These are phyloP conservation scores for Ennomos fuscantarius DNA, from an alignment of 2,888 invertebrate species.

Conservation along the genomic window DNA sequence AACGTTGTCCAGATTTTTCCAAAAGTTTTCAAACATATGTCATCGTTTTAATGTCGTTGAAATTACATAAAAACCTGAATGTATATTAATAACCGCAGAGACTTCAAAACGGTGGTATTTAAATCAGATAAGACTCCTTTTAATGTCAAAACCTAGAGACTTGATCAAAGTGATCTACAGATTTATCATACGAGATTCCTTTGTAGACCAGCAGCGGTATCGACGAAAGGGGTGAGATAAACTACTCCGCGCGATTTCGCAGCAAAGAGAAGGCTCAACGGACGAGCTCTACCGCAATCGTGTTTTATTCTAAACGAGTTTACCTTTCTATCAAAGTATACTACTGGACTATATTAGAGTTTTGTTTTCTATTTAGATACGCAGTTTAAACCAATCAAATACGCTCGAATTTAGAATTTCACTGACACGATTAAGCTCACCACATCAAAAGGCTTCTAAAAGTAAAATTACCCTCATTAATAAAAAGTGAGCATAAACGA, in stretches of 20 bases:
- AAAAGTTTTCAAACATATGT: no score
- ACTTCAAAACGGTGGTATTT: background rate
- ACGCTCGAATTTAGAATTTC: conserved; percentile 18
- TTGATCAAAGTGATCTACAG: conserved; percentile 62
- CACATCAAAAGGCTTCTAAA: conserved; percentile 21
- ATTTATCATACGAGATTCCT: conserved; percentile 74
- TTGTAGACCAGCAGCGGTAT: conserved; percentile 61
- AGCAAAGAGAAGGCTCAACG: conserved; percentile 81
- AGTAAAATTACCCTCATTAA: conserved; percentile 30
- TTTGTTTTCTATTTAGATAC: conserved; percentile 25
- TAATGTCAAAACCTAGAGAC: conserved; percentile 32
- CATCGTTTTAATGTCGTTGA: no score
- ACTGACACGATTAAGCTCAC: conserved; percentile 24
- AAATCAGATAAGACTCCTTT: conserved; percentile 11
- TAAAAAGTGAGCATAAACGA: conserved; percentile 54
- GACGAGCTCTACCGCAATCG: conserved; percentile 58
- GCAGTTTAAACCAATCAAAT: conserved; percentile 31
- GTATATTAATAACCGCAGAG: background rate
- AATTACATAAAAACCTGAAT: background rate
- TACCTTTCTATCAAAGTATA: conserved; percentile 66
- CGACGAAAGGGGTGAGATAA: conserved; percentile 70
- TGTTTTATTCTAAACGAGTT: conserved; percentile 80
- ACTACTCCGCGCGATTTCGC: conserved; percentile 77
- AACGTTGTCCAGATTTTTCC: no score
- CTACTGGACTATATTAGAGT: conserved; percentile 30